These are phyloP conservation scores for Campylomormyrus numenius DNA, from an alignment of 2,113 vertebrate species.

Conservation along the genomic window DNA sequence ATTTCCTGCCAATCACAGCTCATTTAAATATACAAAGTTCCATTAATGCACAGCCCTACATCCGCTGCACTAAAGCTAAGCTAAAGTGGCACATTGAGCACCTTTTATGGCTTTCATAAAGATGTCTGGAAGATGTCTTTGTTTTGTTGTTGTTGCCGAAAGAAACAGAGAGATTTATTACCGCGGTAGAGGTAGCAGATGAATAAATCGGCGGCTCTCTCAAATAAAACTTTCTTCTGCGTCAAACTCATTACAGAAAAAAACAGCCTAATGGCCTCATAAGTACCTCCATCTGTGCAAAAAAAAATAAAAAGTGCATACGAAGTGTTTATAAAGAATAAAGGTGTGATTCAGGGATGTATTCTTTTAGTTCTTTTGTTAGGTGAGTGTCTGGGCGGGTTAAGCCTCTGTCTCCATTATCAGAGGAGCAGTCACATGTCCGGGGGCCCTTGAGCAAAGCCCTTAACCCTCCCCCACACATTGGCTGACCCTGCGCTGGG, in stretches of 20 bases:
- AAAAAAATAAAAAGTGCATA: background rate
- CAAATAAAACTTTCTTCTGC: slow-evolving; percentile 16
- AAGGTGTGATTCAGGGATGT: background rate
- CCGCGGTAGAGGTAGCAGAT: background rate
- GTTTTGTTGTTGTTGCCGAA: background rate
- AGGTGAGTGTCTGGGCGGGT: background rate
- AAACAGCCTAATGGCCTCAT: background rate
- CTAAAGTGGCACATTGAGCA: background rate
- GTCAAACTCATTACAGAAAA: slow-evolving; percentile 4
- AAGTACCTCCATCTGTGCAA: slow-evolving; percentile 2
- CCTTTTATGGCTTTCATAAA: background rate
- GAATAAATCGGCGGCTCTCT: slow-evolving; percentile 13
- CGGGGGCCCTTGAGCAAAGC: background rate
- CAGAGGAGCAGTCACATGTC: background rate
- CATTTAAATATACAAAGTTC: background rate
- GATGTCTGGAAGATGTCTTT: background rate
- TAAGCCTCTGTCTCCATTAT: background rate
- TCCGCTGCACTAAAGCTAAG: background rate
- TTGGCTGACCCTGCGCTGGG: background rate
- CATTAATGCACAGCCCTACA: background rate
- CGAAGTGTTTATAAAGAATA: background rate
- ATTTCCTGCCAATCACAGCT: background rate
- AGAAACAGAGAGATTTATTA: background rate
- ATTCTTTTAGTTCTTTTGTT: background rate
- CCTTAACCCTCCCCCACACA: background rate